Evolutionary conservation across 2,113 vertebrate species (phyloP).

Genomic region (Australoheros scitulus): DNA sequence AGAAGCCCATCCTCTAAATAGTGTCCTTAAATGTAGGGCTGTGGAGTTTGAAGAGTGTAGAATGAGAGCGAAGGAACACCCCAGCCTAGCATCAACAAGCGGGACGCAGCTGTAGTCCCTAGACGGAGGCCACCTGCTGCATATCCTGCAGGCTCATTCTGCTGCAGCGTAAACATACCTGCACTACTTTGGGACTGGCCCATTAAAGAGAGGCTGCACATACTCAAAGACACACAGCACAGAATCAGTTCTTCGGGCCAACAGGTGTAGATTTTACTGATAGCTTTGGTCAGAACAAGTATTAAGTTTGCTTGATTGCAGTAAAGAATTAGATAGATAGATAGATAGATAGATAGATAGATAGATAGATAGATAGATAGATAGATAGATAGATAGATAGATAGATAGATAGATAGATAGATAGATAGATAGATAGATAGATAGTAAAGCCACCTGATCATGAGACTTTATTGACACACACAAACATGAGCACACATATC

Average conservation of each 20-base stretch:
- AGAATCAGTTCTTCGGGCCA: constrained; percentile 11
- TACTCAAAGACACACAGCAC: background rate
- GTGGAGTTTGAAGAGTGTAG: constrained; percentile 1
- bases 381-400: constrained; percentile 15
- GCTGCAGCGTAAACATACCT: constrained; percentile 63
- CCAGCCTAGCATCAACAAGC: constrained; percentile 45
- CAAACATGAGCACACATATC: constrained; percentile 38
- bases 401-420: background rate
- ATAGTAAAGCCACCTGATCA: constrained; percentile 20
- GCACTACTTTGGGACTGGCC: constrained; percentile 27
- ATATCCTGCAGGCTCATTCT: constrained; percentile 63
- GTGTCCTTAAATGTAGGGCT: background rate
- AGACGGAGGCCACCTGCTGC: constrained; percentile 63
- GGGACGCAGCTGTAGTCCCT: constrained; percentile 44
- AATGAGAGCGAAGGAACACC: constrained; percentile 2
- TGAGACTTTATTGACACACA: constrained; percentile 11
- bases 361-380: background rate
- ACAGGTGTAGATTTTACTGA: constrained; percentile 48
- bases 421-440: constrained; percentile 15
- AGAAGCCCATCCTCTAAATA: background rate
- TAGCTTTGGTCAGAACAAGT: constrained; percentile 20
- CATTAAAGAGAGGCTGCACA: constrained; percentile 15
- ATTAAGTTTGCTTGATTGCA: constrained; percentile 42
- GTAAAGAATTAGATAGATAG: constrained; percentile 34
- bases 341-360: background rate